Conservation (phyloP, 1,140 invertebrate genomes). For the Lepidurus arcticus region DNA sequence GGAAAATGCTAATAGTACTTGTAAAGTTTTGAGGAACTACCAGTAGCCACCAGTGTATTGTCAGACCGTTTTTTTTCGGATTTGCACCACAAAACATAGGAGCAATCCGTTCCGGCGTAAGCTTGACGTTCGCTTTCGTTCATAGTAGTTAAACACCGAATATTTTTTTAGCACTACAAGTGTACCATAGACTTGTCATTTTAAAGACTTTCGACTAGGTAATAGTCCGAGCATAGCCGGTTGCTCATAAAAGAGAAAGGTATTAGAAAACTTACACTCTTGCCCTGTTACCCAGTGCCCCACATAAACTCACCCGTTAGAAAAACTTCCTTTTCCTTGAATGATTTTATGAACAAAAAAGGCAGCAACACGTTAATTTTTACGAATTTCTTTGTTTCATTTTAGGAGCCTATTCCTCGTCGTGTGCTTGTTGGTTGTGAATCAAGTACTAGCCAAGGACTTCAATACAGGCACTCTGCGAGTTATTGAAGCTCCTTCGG, state of each 20-base stretch:
- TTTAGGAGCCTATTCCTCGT: not conserved
- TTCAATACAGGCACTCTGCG: not conserved
- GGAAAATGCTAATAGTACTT: too few species aligned
- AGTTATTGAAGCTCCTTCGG: not conserved
- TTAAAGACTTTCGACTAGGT: not conserved
- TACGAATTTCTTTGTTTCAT: not conserved
- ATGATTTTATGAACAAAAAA: not conserved
- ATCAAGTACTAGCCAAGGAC: not conserved
- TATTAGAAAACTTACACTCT: not conserved
- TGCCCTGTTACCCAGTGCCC: constrained; percentile 10
- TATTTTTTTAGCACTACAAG: not conserved
- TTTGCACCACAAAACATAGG: too few species aligned
- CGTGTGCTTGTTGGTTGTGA: not conserved
- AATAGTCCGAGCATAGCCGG: not conserved
- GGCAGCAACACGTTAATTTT: not conserved
- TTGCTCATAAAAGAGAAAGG: not conserved
- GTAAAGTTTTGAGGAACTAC: too few species aligned
- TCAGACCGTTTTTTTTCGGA: too few species aligned
- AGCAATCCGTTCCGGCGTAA: too few species aligned
- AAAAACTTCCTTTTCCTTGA: not conserved
- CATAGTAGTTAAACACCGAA: too few species aligned
- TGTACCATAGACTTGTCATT: not conserved
- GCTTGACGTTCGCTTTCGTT: too few species aligned
- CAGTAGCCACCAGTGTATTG: too few species aligned
- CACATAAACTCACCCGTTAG: not conserved